Evolutionary conservation across 2,113 vertebrate genomes (phyloP), one percentile per base, ranked within the genome.

Genomic region (Macquaria ambigua): DNA sequence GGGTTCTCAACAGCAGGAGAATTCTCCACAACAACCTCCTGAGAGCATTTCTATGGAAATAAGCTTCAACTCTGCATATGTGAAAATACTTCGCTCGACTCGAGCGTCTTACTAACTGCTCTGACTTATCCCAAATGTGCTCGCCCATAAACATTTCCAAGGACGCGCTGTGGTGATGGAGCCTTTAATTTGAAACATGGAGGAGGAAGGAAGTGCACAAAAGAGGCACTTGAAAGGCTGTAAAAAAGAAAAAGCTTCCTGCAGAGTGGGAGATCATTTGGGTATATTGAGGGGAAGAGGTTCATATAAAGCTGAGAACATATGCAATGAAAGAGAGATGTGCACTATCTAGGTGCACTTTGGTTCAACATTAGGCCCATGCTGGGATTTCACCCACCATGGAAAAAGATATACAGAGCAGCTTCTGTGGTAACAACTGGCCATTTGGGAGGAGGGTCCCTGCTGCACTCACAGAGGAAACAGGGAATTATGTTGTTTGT

Each of bases 1-100:
- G 84, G 70, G 58, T 41, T 75, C 34, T 72, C 48, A 73, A 81
- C 80, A 83, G 87, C 81, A 69, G 43, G 84, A 87, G 34, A 72
- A 62, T 56, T 76, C 70, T 85, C 52, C 68, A 61, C 67, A 84
- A 67, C 52, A 66, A 81, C 74, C 85, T 70, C 76, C 64, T 43
- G 81, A 73, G 71, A 84, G 21, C 50, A 90, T 81, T 88, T 82
- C 55, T 77, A 84, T 85, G 67, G 41, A 91, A 91, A 90, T 90
- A 48, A 55, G 67, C 76, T 72, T 62, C 67, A 63, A 20, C 56
- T 76, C 73, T 3, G 73, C 67, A 82, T 69, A 74, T 76, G 74
- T 48, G 63, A 76, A 79, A 80, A 87, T 48, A 43, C 64, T 88
- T 52, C 58, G 86, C 56, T 86, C 52, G 6, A 86, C 74, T 82